Percentiles rank a stretch among this genome's conserved stretches.
These are phyloP conservation scores for Aporophyla lueneburgensis DNA, from an alignment of 2,888 invertebrate genomes.

Conservation along the genomic window DNA sequence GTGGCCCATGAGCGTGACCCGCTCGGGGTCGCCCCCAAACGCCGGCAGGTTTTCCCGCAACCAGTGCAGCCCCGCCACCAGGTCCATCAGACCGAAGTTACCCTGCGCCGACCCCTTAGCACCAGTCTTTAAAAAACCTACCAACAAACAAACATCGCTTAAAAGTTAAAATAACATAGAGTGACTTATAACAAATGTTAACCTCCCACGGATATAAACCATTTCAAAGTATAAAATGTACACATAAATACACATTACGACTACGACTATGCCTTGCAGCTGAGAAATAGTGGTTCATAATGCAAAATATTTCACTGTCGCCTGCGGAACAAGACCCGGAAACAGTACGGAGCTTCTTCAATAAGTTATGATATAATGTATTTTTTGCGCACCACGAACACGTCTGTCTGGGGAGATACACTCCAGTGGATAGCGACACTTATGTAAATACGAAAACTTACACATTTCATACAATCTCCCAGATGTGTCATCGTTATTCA, in stretches of 20 bases:
- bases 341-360: conserved; percentile 52
- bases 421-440: conserved; percentile 60
- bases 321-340: conserved; percentile 52
- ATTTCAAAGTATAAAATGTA: conserved; percentile 40
- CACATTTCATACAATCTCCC: conserved; percentile 61
- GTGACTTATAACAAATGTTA: conserved; percentile 22
- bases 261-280: conserved; percentile 36
- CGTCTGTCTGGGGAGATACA: conserved; percentile 37
- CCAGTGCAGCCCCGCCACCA: conserved; percentile 99
- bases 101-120: conserved; percentile 97
- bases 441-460: conserved; percentile 62
- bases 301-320: conserved; percentile 64
- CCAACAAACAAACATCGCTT: conserved; percentile 68
- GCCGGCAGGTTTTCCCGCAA: conserved; percentile 98
- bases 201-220: conserved; percentile 24
- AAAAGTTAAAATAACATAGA: conserved; percentile 26
- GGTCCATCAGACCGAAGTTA: conserved; percentile 97
- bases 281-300: conserved; percentile 63
- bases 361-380: conserved; percentile 61
- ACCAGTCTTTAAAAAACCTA: conserved; percentile 97
- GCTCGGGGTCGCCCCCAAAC: conserved; percentile 98
- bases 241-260: conserved; percentile 50
- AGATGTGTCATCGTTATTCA: conserved; percentile 64
- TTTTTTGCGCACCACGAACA: conserved; percentile 50
- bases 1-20: conserved; percentile 98